Evolutionary conservation across 2,888 invertebrate genomes (phyloP).

Genomic region (Phyllotreta cruciferae): DNA sequence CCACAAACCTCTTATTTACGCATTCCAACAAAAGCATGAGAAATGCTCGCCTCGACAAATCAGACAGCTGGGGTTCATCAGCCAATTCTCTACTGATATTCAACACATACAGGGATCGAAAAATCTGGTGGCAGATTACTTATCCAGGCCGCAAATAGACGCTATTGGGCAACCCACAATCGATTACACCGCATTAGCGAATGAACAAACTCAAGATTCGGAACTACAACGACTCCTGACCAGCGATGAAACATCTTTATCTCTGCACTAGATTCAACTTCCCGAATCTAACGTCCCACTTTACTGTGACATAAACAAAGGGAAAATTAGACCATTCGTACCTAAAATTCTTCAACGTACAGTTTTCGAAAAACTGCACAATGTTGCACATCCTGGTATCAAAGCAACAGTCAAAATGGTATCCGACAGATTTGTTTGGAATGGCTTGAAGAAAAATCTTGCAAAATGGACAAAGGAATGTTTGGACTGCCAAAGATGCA

Average conservation of each 20-base stretch:
- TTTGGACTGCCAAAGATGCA: constrained; percentile 1
- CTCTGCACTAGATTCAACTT: too few relatives aligned
- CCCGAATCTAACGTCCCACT: too few relatives aligned
- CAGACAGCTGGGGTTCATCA: constrained; percentile 49
- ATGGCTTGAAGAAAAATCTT: background rate
- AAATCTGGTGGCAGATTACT: constrained; percentile 52
- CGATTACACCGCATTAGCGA: too few relatives aligned
- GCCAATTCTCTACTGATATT: constrained; percentile 51
- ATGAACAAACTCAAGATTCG: too few relatives aligned
- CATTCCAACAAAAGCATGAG: constrained; percentile 47
- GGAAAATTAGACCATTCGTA: too few relatives aligned
- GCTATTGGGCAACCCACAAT: too few relatives aligned
- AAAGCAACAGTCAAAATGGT: background rate
- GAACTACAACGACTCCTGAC: too few relatives aligned
- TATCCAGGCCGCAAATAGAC: too few relatives aligned
- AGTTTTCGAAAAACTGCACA: background rate
- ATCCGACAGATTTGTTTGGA: background rate
- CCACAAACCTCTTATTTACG: constrained; percentile 47
- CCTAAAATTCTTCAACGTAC: too few relatives aligned
- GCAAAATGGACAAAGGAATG: background rate
- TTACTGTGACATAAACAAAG: too few relatives aligned
- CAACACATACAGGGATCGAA: constrained; percentile 48
- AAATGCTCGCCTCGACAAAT: constrained; percentile 51
- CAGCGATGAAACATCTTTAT: too few relatives aligned
- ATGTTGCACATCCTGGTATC: background rate